These are phyloP conservation scores for Anastrepha obliqua DNA, from an alignment of 1,140 invertebrate species.

Conservation along the genomic window DNA sequence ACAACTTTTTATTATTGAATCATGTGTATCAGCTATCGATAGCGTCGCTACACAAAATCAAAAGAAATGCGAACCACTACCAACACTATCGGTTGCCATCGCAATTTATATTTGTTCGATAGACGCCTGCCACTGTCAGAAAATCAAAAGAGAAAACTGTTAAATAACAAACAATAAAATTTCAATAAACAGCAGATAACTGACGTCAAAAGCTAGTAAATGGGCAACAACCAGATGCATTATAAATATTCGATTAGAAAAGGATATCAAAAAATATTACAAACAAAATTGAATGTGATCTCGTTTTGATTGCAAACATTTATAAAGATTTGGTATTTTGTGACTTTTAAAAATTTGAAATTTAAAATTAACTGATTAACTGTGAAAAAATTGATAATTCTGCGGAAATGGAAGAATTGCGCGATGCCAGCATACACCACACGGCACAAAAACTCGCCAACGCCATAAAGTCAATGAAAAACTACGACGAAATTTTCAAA, in stretches of 20 bases:
- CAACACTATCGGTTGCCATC: constrained; percentile 15
- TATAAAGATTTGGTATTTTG: not conserved
- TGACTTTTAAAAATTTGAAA: not conserved
- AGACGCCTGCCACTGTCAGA: not conserved
- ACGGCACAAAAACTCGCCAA: constrained; percentile 79
- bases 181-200: not conserved
- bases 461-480: constrained; percentile 79
- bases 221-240: not conserved
- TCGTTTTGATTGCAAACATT: not conserved
- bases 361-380: too few relatives aligned
- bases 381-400: not conserved
- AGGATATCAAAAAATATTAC: not conserved
- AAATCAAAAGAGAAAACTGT: not conserved
- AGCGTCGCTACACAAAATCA: too few relatives aligned
- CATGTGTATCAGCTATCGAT: too few relatives aligned
- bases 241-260: not conserved
- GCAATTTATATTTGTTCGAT: not conserved
- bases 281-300: not conserved
- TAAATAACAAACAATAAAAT: constrained; percentile 25
- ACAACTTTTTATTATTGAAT: too few relatives aligned
- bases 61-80: not conserved
- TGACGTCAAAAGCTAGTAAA: not conserved
- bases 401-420: constrained; percentile 75
- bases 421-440: constrained; percentile 78
- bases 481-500: constrained; percentile 79